Conservation (phyloP, 2,797 vertebrate genomes). For the Apogon talboti region DNA sequence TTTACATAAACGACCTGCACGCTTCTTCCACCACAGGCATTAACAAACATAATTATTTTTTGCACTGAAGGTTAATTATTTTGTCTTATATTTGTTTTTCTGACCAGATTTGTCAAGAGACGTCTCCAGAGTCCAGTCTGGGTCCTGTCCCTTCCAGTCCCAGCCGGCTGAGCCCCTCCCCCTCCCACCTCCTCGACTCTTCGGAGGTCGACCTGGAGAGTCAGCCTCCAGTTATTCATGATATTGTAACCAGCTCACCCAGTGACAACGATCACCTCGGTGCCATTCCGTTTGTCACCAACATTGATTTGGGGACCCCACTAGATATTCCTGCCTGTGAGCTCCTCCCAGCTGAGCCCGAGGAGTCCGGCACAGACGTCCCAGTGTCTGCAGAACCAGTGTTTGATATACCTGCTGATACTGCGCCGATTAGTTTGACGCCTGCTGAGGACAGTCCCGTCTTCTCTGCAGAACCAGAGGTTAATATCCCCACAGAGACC, state of each 20-base stretch:
- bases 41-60: neutral
- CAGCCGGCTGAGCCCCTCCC: constrained; percentile 57
- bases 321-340: constrained; percentile 58
- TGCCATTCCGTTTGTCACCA: constrained; percentile 78
- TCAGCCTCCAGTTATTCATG: constrained; percentile 82
- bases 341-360: constrained; percentile 29
- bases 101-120: constrained; percentile 84
- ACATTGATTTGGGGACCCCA: constrained; percentile 65
- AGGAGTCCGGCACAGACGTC: constrained; percentile 44
- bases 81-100: neutral
- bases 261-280: constrained; percentile 80
- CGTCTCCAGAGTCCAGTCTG: constrained; percentile 74
- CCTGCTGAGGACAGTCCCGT: constrained; percentile 26
- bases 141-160: constrained; percentile 73
- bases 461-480: constrained; percentile 34
- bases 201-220: constrained; percentile 76
- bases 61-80: neutral
- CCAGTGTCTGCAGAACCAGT: constrained; percentile 23
- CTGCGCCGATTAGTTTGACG: constrained; percentile 18
- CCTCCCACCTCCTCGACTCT: constrained; percentile 28
- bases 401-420: constrained; percentile 50
- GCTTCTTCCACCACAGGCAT: too few relatives aligned
- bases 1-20: too few relatives aligned
- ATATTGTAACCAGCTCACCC: constrained; percentile 83
- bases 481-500: constrained; percentile 55